Evolutionary conservation across 2,888 invertebrate genomes (phyloP).

Genomic region (Hemistola chrysoprasaria): DNA sequence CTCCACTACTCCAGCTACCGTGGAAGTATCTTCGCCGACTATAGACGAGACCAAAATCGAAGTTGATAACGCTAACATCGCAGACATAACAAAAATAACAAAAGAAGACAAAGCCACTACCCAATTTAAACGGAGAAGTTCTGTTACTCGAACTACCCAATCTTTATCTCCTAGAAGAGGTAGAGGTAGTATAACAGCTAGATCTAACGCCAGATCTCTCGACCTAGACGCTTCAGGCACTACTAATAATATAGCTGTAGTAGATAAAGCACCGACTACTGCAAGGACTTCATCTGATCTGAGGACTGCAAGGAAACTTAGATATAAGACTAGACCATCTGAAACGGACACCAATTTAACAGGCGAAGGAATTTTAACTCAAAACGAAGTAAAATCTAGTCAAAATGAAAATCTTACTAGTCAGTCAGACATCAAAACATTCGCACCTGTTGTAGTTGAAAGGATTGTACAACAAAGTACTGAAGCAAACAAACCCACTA

Average conservation of each 20-base stretch:
- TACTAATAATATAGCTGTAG: constrained; percentile 56
- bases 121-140: constrained; percentile 57
- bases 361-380: constrained; percentile 53
- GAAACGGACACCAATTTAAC: constrained; percentile 71
- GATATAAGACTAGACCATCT: constrained; percentile 55
- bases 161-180: constrained; percentile 37
- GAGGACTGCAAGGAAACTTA: constrained; percentile 60
- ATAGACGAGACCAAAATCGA: constrained; percentile 57
- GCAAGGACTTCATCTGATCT: constrained; percentile 52
- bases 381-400: constrained; percentile 67
- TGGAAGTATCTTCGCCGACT: constrained; percentile 41
- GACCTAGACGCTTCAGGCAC: constrained; percentile 66
- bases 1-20: constrained; percentile 36
- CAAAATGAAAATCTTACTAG: constrained; percentile 61
- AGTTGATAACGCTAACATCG: constrained; percentile 49
- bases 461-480: constrained; percentile 49
- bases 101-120: constrained; percentile 46
- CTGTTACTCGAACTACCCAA: constrained; percentile 45
- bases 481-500: constrained; percentile 47
- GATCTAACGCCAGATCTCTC: constrained; percentile 48
- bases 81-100: constrained; percentile 50
- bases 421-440: constrained; percentile 55
- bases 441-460: constrained; percentile 40
- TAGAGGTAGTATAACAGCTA: constrained; percentile 53
- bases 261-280: constrained; percentile 59